Conservation (phyloP, 2,888 invertebrate genomes). For the Liposcelis brunnea region DNA sequence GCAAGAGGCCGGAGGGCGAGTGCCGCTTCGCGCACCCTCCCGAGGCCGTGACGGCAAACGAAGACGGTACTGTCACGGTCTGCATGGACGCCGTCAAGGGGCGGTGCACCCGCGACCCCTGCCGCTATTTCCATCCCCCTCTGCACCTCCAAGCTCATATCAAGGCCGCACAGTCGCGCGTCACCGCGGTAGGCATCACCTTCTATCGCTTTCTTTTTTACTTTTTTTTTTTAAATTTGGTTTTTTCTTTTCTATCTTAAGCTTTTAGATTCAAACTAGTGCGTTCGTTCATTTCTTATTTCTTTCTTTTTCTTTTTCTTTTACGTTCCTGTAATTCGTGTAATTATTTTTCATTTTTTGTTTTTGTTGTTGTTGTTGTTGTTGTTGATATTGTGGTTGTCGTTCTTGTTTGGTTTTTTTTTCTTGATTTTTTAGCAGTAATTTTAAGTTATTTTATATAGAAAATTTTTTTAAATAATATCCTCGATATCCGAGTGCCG, state of each 20-base stretch:
- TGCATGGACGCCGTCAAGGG: constrained; percentile 99
- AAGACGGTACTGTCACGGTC: constrained; percentile 98
- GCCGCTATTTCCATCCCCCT: constrained; percentile 99
- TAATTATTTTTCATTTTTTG: neutral
- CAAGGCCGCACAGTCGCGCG: constrained; percentile 86
- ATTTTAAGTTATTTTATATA: constrained; percentile 7
- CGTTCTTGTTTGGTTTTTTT: no score
- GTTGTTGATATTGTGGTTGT: no score
- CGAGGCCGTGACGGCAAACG: constrained; percentile 89
- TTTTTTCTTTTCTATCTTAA: constrained; percentile 4
- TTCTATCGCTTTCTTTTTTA: constrained; percentile 34
- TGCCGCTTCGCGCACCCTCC: constrained; percentile 99
- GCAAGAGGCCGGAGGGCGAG: constrained; percentile 93
- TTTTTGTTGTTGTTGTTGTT: no score
- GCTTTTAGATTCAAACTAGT: constrained; percentile 1
- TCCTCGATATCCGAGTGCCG: no score
- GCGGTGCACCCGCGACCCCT: constrained; percentile 97
- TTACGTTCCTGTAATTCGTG: neutral
- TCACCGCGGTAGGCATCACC: constrained; percentile 29
- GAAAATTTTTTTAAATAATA: constrained; percentile 5
- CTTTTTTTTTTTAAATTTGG: constrained; percentile 22
- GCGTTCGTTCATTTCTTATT: neutral
- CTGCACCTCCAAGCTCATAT: constrained; percentile 98
- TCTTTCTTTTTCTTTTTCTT: neutral
- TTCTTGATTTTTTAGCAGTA: neutral